Evolutionary conservation across 92 coral and sea anemone genomes (phyloP).

Genomic region (Parazoanthus darwini): DNA sequence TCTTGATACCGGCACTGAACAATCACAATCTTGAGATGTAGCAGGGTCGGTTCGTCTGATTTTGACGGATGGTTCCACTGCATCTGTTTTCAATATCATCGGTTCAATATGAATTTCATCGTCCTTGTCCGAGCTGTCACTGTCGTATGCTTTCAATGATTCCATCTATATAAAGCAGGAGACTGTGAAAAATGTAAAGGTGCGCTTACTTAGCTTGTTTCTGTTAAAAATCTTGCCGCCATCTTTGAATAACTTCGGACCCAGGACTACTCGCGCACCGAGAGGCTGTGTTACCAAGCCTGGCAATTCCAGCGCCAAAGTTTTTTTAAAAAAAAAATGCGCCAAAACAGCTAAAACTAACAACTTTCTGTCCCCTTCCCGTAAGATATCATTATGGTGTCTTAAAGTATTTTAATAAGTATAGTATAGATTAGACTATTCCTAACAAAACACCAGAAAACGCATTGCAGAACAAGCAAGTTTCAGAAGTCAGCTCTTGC

Average conservation of each 20-base stretch:
- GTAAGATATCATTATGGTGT: too few species aligned
- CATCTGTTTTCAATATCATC: neutral
- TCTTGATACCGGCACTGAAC: neutral
- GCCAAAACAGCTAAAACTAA: too few species aligned
- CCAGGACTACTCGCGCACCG: too few species aligned
- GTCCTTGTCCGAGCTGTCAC: constrained; percentile 39
- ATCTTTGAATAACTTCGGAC: neutral
- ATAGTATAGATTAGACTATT: too few species aligned
- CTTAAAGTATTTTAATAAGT: too few species aligned
- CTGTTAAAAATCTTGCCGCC: neutral
- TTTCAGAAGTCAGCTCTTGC: too few species aligned
- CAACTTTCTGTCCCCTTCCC: too few species aligned
- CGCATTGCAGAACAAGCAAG: too few species aligned
- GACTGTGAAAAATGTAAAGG: neutral
- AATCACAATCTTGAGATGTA: neutral
- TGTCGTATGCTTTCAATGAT: constrained; percentile 39
- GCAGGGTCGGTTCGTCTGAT: too few species aligned
- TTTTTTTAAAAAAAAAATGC: too few species aligned
- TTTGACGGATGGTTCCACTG: neutral
- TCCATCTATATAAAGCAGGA: constrained; percentile 14
- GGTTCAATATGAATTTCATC: neutral
- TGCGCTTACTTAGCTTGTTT: too few species aligned
- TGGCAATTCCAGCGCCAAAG: neutral
- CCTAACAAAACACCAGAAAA: too few species aligned
- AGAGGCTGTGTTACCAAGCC: neutral